Conservation (phyloP, 2,888 invertebrate species). For the Agonum fuliginosum region DNA sequence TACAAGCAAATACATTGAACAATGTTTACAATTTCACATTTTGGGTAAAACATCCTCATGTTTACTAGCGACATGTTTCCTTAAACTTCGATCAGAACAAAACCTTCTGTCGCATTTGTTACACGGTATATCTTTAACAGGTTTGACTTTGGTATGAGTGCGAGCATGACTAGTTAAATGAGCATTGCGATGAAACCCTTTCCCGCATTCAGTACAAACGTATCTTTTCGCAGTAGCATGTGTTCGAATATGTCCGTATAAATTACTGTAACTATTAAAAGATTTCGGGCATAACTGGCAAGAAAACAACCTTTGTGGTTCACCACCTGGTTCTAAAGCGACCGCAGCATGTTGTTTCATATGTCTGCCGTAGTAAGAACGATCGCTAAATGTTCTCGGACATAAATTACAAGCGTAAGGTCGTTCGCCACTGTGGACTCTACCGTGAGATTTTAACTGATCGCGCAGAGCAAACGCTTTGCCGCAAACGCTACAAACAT, state of each 20-base stretch:
- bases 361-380: constrained; percentile 42
- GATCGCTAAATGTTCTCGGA: constrained; percentile 32
- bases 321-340: background rate
- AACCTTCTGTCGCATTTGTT: constrained; percentile 14
- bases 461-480: constrained; percentile 38
- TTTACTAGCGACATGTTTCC: constrained; percentile 38
- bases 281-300: constrained; percentile 30
- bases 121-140: constrained; percentile 7
- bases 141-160: background rate
- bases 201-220: constrained; percentile 24
- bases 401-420: constrained; percentile 49
- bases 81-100: constrained; percentile 34
- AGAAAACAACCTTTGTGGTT: constrained; percentile 8
- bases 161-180: constrained; percentile 40
- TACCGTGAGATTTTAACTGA: constrained; percentile 34
- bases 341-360: constrained; percentile 34
- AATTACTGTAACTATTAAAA: constrained; percentile 47
- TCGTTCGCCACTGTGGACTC: constrained; percentile 42
- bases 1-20: no score
- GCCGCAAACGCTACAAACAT: constrained; percentile 16
- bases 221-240: constrained; percentile 18
- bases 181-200: constrained; percentile 35
- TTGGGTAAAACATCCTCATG: constrained; percentile 31
- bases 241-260: constrained; percentile 47
- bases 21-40: no score